Evolutionary conservation across 2,113 vertebrate genomes (phyloP), one percentile per base, ranked within the genome.

Genomic region (Odobenus rosmarus): DNA sequence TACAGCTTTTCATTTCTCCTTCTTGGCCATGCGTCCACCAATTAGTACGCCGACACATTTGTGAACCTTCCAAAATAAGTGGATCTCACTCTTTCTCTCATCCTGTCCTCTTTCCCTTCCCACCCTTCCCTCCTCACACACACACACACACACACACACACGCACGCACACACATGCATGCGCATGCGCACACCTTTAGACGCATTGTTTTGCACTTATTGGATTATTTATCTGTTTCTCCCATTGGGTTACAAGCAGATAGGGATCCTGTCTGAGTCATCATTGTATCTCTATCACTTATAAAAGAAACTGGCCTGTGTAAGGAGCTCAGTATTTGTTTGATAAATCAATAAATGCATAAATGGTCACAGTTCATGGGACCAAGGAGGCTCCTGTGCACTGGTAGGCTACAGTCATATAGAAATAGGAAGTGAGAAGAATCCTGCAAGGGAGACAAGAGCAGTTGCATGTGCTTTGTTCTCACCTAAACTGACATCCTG

Each of bases 91-190:
- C 24, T 33, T 15, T 15, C 3, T 64, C 3, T 2, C 33, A 31
- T 14, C 6, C 49, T 3, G 28, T 13, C 42, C 31, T 33, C 13
- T 31, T 57, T 26, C 2, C 10, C 23, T 15, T 21, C 1, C 18
- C 0, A 0, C 3, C 46, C 5, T 16, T 24, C 46, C 14, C 23
- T 19, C 9, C 23, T 39, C 1, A 1, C 9, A 3, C 16, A 1
- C 33, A 2, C 72, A 4, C 13, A 18, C 4, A 28, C 49, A 24
- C 19, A 3, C n/a, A 9, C 23, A 7, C 51, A 9, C 72, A 31
- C 59, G 18, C 19, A 3, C n/a, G 4, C 13, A 7, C 49, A 9
- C 82, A 16, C 19, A 31, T 7, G 39, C n/a, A n/a, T 21, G 13
- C 15, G 33, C 24, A 16, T 31, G 39, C 39, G 39, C 4, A 4